Conservation (phyloP, 2,888 invertebrate species). For the Tethea ocularis region DNA sequence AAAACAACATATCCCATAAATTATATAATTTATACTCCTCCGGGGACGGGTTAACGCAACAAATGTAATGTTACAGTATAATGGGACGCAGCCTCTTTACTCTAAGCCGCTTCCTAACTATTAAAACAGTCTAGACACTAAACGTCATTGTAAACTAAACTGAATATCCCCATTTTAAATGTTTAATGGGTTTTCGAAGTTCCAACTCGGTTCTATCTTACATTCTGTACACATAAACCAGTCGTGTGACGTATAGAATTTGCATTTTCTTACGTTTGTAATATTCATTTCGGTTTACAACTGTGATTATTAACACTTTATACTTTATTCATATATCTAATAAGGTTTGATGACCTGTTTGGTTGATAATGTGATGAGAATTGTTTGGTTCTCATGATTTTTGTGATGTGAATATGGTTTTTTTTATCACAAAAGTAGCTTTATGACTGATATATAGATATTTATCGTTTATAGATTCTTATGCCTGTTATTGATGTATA, state of each 20-base stretch:
- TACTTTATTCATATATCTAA: not conserved
- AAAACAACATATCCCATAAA: constrained; percentile 60
- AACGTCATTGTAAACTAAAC: constrained; percentile 76
- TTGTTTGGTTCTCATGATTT: not conserved
- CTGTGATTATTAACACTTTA: not conserved
- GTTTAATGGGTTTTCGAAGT: constrained; percentile 63
- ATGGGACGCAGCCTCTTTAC: constrained; percentile 56
- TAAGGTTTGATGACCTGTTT: not conserved
- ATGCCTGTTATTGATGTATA: too few relatives aligned
- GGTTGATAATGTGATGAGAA: not conserved
- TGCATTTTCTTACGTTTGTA: not conserved
- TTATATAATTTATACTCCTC: constrained; percentile 69
- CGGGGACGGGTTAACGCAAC: constrained; percentile 61
- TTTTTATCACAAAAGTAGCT: not conserved
- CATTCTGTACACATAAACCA: constrained; percentile 28
- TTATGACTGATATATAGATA: not conserved
- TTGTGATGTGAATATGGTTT: not conserved
- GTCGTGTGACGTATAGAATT: constrained; percentile 12
- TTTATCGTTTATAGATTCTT: not conserved
- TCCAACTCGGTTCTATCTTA: constrained; percentile 36
- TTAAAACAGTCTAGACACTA: constrained; percentile 76
- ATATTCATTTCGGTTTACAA: constrained; percentile 6
- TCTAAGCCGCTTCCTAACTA: constrained; percentile 71
- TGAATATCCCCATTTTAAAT: constrained; percentile 68
- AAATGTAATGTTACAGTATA: constrained; percentile 50